phyloP scores from a whole-genome alignment of 2,113 vertebrate genomes.

The Larimichthys crocea region DNA sequence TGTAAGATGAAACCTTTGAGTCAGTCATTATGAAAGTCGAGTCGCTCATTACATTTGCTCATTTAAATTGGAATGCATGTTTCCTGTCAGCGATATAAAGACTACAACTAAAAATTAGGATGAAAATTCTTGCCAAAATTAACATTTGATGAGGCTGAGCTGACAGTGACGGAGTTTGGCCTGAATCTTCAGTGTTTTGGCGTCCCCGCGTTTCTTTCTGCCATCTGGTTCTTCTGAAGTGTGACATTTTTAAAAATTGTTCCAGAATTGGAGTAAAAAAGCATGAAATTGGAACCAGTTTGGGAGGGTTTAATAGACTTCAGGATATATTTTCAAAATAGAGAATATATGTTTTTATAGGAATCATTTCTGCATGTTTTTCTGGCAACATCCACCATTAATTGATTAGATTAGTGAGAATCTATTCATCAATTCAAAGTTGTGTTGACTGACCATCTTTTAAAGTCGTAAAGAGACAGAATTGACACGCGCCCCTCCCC shows the following conservation, averaged over 20 bases:
- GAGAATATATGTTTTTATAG: constrained; percentile 2
- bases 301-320: neutral
- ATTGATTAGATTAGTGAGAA: neutral
- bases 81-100: neutral
- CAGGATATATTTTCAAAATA: constrained; percentile 20
- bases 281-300: neutral
- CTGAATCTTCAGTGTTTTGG: constrained; percentile 29
- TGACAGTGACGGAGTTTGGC: constrained; percentile 38
- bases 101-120: neutral
- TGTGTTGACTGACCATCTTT: constrained; percentile 49
- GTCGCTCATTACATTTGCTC: neutral
- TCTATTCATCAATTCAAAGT: constrained; percentile 17
- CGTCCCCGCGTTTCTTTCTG: constrained; percentile 19
- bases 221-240: constrained; percentile 60
- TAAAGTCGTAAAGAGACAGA: constrained; percentile 41
- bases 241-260: constrained; percentile 33
- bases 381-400: constrained; percentile 2
- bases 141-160: constrained; percentile 42
- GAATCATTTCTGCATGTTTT: constrained; percentile 1
- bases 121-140: constrained; percentile 19
- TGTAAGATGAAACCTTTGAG: neutral
- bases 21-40: too few species aligned
- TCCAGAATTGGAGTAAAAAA: constrained; percentile 10
- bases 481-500: constrained; percentile 42
- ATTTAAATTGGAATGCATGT: neutral